These are phyloP conservation scores for Calidris pygmaea DNA, from an alignment of 2,113 vertebrate genomes.

Conservation along the genomic window DNA sequence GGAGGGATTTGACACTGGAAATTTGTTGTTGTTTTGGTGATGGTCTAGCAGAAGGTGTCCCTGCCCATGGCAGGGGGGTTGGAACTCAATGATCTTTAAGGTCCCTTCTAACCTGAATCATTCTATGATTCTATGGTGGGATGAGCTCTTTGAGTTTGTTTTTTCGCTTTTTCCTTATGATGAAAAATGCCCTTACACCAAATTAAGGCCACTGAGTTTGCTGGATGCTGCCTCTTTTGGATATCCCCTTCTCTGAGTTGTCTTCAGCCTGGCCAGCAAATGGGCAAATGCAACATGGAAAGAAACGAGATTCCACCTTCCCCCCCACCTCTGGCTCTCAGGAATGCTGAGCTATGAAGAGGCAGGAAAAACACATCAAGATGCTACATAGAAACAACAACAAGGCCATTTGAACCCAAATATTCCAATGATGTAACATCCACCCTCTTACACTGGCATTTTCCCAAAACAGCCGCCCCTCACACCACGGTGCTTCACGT, in stretches of 20 bases:
- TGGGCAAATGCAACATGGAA: accelerated
- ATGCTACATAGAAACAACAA: neutral
- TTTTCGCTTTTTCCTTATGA: neutral
- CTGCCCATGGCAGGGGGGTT: no score
- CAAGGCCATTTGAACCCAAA: neutral
- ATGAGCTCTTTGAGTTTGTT: neutral
- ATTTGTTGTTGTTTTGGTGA: neutral
- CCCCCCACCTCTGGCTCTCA: neutral
- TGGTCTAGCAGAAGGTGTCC: no score
- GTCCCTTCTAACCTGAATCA: no score
- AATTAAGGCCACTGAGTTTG: neutral
- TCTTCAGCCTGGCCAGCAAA: neutral
- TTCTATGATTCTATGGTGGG: neutral
- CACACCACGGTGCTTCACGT: accelerated
- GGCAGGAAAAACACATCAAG: neutral
- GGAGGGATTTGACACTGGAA: neutral
- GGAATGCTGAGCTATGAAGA: neutral
- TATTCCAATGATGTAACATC: neutral
- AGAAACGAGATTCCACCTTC: neutral
- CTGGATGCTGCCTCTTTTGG: neutral
- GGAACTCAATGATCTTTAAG: no score
- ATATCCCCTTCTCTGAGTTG: neutral
- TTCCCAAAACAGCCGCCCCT: neutral
- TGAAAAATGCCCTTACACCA: neutral
- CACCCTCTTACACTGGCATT: accelerated